Base-by-base conservation (phyloP, 2,797 vertebrate species). In the Molothrus aeneus region DNA sequence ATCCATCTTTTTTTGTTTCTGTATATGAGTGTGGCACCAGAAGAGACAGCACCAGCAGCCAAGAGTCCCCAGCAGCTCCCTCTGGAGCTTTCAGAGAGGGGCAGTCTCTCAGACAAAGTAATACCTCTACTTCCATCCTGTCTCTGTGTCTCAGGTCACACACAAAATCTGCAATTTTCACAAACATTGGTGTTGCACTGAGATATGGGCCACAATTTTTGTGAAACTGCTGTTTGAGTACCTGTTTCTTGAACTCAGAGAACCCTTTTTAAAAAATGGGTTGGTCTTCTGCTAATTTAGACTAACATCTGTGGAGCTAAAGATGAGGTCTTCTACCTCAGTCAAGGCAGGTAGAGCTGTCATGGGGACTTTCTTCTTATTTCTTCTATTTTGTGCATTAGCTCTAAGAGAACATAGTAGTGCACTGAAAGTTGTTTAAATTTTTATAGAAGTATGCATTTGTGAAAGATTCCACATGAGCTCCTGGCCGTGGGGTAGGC, bases 391-490 rank as follows among this genome's bases (percentile, higher is more conserved):
- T 40, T 32, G 50, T 47, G 14, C n/a, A 29, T 85, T 75, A 94
- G 26, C 65, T 90, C 11, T 29, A 20, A 21, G 17, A 69, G 31
- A 78, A 48, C 15, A n/a, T 7, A 50, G 10, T 38, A 86, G 73
- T 63, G 40, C 18, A 36, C 13, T n/a, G 13, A 13, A 61, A 72
- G 26, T 28, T 78, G 11, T 34, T 90, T n/a, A 53, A 17, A 8
- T 78, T 90, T 92, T 86, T 78, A 36, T 74, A 31, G 19, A 88
- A 56, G 7, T 43, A 34, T 59, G n/a, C 24, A 28, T 73, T 70
- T 74, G 8, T 61, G 38, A 68, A 68, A 60, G 61, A 34, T 38
- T 36, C 19, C 38, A 6, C 0, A 1, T 0, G 0, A 70, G 32
- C 20, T 77, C 9, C 53, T 78, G 29, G 25, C 14, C 21, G 10